Evolutionary conservation across 2,113 vertebrate species (phyloP).

Genomic region (Gasterosteus nipponicus): DNA sequence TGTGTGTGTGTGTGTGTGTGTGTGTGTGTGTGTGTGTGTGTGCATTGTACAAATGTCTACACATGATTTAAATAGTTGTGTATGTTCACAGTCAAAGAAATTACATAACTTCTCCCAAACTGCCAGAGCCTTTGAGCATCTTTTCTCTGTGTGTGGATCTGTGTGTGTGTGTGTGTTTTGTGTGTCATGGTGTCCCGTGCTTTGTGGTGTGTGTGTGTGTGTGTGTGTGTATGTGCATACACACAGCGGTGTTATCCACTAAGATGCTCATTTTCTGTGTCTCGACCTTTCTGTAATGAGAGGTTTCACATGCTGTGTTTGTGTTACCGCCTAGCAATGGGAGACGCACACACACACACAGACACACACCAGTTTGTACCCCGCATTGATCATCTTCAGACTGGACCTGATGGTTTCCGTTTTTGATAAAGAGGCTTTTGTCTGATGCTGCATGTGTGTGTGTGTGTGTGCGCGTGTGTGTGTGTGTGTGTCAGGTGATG

Average conservation of each 20-base stretch:
- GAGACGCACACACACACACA: constrained; percentile 11
- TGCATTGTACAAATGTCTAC: not conserved
- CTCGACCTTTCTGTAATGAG: constrained; percentile 54
- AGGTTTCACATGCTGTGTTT: constrained; percentile 45
- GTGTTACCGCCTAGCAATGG: constrained; percentile 31
- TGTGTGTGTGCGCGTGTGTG: constrained; percentile 10
- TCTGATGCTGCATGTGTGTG: constrained; percentile 26
- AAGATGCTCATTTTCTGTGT: constrained; percentile 57
- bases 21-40: not conserved
- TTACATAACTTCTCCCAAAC: constrained; percentile 34
- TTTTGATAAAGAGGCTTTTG: constrained; percentile 64
- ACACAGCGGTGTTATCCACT: constrained; percentile 1
- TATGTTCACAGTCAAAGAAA: constrained; percentile 18
- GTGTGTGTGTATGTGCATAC: not conserved
- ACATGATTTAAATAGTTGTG: constrained; percentile 15
- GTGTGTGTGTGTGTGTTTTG: constrained; percentile 10
- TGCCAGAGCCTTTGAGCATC: constrained; percentile 2
- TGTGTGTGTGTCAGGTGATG: constrained; percentile 55
- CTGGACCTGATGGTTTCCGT: constrained; percentile 51
- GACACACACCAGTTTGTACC: constrained; percentile 3
- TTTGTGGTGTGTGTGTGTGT: not conserved
- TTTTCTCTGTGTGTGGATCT: not conserved
- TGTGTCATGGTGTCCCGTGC: not conserved
- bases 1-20: constrained; percentile 1
- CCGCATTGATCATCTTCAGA: constrained; percentile 57